Percentiles rank a stretch among this genome's conserved stretches.
phyloP scores from a whole-genome alignment of 2,888 invertebrate species.

The Keiferia lycopersicella region DNA sequence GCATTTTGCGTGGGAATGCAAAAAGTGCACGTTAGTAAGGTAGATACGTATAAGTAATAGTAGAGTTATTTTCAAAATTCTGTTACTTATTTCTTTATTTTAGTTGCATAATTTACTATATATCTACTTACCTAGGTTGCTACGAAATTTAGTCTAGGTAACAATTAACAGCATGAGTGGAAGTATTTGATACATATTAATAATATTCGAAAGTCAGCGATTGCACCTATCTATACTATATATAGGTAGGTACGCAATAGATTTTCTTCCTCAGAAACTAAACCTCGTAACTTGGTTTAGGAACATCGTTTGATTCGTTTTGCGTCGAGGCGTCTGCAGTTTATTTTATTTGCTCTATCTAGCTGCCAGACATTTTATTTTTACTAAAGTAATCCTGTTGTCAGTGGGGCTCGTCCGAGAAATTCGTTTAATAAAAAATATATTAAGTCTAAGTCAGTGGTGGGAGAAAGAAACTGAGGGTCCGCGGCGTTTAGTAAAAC shows the following conservation, averaged over 20 bases:
- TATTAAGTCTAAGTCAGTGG: constrained; percentile 43
- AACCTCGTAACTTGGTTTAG: not conserved
- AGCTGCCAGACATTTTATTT: constrained; percentile 9
- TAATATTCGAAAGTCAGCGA: too few species aligned
- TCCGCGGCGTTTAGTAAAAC: constrained; percentile 73
- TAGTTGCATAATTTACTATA: too few species aligned
- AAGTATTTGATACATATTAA: too few species aligned
- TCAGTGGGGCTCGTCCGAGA: constrained; percentile 22
- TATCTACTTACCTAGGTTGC: too few species aligned
- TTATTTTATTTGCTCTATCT: constrained; percentile 4
- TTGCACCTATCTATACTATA: too few species aligned
- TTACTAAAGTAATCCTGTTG: not conserved
- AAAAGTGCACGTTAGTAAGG: not conserved
- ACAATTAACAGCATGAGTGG: too few species aligned
- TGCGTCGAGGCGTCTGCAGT: not conserved
- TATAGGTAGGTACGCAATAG: not conserved
- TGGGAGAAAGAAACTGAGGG: constrained; percentile 59
- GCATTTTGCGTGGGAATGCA: constrained; percentile 22
- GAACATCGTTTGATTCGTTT: not conserved
- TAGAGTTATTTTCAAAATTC: too few species aligned
- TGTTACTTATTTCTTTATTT: not conserved
- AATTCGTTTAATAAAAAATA: constrained; percentile 49
- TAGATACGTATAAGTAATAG: too few species aligned
- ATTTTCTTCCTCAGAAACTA: not conserved
- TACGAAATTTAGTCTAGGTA: too few species aligned